These are phyloP conservation scores for Plebejus melissa DNA, from an alignment of 2,888 invertebrate species.

Conservation along the genomic window DNA sequence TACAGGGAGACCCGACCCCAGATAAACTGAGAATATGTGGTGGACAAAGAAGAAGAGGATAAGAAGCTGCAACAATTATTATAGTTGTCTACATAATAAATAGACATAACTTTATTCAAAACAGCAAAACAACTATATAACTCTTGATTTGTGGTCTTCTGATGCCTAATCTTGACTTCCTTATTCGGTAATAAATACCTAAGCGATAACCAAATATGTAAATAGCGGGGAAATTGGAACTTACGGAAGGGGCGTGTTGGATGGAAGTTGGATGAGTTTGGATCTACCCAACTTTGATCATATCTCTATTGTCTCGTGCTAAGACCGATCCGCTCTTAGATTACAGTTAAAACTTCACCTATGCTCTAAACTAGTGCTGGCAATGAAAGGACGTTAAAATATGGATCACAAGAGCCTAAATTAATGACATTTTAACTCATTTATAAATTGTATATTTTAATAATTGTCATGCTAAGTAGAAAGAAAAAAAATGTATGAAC, in stretches of 20 bases:
- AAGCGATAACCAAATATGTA: not conserved
- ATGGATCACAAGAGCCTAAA: not conserved
- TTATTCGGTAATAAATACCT: not conserved
- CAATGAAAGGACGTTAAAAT: not conserved
- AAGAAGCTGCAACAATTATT: too few relatives aligned
- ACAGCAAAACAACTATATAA: too few relatives aligned
- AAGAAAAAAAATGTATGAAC: too few relatives aligned
- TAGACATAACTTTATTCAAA: too few relatives aligned
- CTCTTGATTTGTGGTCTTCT: not conserved
- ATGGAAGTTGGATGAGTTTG: conserved; percentile 32
- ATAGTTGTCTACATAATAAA: too few relatives aligned
- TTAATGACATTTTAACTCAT: not conserved
- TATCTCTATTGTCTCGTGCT: conserved; percentile 38
- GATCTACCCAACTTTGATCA: conserved; percentile 41
- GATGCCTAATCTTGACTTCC: not conserved
- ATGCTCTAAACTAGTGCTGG: not conserved
- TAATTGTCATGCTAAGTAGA: too few relatives aligned
- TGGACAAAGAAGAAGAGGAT: too few relatives aligned
- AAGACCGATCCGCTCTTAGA: conserved; percentile 16
- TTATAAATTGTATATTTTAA: too few relatives aligned
- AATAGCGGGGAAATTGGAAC: conserved; percentile 1
- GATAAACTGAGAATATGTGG: too few relatives aligned
- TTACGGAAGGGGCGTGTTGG: not conserved
- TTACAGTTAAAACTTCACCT: conserved; percentile 17
- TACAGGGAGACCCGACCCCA: too few relatives aligned